Percentiles rank a stretch among this genome's conserved stretches.
Evolutionary conservation across 2,888 invertebrate species (phyloP).

Genomic region (Chymomyza procnemis): DNA sequence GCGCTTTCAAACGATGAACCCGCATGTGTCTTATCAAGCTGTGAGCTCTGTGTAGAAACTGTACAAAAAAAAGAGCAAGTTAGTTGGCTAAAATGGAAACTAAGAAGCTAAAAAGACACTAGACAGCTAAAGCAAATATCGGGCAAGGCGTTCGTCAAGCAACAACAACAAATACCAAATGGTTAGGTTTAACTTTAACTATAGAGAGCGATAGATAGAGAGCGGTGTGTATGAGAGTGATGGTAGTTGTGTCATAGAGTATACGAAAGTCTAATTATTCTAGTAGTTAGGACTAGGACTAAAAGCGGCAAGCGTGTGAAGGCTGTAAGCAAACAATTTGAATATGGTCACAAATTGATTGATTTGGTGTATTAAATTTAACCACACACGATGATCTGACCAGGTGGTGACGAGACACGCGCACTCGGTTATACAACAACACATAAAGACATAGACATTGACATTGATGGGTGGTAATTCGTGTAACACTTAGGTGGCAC

Average conservation of each 20-base stretch:
- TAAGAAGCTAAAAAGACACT: not conserved
- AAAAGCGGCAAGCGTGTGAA: slow-evolving; percentile 31
- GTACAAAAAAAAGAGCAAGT: not conserved
- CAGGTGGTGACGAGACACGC: slow-evolving; percentile 16
- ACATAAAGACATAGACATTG: slow-evolving; percentile 30
- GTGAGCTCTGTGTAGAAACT: slow-evolving; percentile 78
- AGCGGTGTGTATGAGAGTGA: slow-evolving; percentile 3
- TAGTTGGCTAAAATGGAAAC: not conserved
- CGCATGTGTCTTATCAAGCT: slow-evolving; percentile 82
- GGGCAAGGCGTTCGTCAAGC: slow-evolving; percentile 76
- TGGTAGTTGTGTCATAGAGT: not conserved
- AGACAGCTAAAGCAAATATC: slow-evolving; percentile 58
- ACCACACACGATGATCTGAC: not conserved
- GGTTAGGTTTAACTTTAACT: slow-evolving; percentile 35
- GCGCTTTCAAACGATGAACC: slow-evolving; percentile 94
- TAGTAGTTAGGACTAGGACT: not conserved
- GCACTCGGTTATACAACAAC: slow-evolving; percentile 10
- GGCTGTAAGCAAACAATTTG: slow-evolving; percentile 17
- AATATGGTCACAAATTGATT: slow-evolving; percentile 14
- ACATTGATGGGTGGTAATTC: not conserved
- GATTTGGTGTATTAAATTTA: slow-evolving; percentile 11
- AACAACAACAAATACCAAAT: slow-evolving; percentile 77
- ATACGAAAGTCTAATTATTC: not conserved
- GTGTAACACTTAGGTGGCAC: slow-evolving; percentile 17
- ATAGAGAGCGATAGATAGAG: slow-evolving; percentile 31